These are phyloP conservation scores for Uria lomvia DNA, from an alignment of 2,113 vertebrate species.

Conservation along the genomic window DNA sequence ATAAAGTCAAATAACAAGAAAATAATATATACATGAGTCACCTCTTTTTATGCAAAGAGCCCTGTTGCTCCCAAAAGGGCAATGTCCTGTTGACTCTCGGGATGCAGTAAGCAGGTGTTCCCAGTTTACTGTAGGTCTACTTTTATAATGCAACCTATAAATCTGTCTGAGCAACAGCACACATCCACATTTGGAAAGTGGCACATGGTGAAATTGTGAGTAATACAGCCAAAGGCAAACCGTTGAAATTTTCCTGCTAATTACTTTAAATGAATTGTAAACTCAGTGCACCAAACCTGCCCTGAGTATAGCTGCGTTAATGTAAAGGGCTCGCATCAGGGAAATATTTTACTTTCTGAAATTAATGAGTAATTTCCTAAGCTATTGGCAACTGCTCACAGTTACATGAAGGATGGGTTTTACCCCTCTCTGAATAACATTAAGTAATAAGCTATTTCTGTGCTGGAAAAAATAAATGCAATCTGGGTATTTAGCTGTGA, in stretches of 20 bases:
- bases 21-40: not conserved
- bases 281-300: not conserved
- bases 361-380: not conserved
- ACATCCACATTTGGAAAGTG: not conserved
- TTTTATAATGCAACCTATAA: not conserved
- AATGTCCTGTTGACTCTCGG: not conserved
- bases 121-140: not conserved
- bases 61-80: not conserved
- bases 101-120: not conserved
- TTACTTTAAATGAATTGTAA: not conserved
- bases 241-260: not conserved
- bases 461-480: not conserved
- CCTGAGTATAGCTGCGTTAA: not conserved
- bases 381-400: not conserved
- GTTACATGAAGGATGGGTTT: not conserved
- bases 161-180: not conserved
- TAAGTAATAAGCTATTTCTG: not conserved
- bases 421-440: not conserved
- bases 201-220: not conserved
- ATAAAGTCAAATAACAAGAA: not conserved
- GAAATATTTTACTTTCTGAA: constrained; percentile 7
- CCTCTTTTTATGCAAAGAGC: not conserved
- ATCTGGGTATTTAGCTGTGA: not conserved
- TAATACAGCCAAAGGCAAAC: not conserved
- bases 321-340: not conserved